Conservation (phyloP, 2,113 vertebrate genomes). For the Carlito syrichta region DNA sequence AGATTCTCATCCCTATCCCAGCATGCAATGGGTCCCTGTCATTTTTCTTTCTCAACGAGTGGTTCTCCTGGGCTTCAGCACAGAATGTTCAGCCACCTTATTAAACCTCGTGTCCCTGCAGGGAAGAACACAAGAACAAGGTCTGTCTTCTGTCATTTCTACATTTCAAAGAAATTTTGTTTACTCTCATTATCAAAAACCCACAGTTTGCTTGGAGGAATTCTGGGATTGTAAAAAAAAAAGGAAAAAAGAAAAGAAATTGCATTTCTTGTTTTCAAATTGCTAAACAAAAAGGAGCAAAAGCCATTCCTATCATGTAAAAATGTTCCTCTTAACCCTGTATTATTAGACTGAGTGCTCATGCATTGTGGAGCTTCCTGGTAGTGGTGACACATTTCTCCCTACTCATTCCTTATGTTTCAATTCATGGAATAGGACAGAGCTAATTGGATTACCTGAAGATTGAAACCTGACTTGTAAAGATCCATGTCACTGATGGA, state of each 20-base stretch:
- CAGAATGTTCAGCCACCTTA: neutral
- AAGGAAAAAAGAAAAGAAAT: neutral
- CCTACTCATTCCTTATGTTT: neutral
- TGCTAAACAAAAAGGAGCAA: neutral
- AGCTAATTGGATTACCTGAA: neutral
- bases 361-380: neutral
- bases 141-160: neutral
- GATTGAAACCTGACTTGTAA: neutral
- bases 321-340: neutral
- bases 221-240: neutral
- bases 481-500: neutral
- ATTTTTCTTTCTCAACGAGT: neutral
- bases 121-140: neutral
- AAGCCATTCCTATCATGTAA: neutral
- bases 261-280: neutral
- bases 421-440: neutral
- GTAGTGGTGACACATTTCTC: neutral
- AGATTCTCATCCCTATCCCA: neutral
- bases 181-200: conserved; percentile 16
- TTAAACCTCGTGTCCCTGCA: neutral
- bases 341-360: neutral
- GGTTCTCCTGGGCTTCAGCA: neutral
- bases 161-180: conserved; percentile 30
- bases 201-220: neutral
- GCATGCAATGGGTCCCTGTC: neutral